Percentiles rank a stretch among this genome's conserved stretches.
Evolutionary conservation across 2,888 invertebrate species (phyloP).

Genomic region (Diloba caeruleocephala): DNA sequence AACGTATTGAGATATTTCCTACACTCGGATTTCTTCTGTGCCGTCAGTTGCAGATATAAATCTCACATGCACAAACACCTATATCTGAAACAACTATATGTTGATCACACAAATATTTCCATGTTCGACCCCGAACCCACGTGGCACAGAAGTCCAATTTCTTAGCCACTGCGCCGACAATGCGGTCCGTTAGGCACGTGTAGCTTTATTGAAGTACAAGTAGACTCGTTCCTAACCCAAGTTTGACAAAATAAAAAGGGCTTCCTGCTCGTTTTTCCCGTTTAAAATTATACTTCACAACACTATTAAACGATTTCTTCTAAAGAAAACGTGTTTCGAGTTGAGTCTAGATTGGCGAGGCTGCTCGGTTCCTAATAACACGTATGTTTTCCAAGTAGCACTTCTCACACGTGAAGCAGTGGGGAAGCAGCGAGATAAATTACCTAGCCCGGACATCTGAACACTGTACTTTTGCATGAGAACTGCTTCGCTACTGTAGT

Average conservation of each 20-base stretch:
- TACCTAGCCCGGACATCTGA: slow-evolving; percentile 65
- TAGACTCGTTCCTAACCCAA: slow-evolving; percentile 17
- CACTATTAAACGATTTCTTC: not conserved
- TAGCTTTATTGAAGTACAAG: slow-evolving; percentile 16
- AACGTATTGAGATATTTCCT: slow-evolving; percentile 25
- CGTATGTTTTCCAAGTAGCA: slow-evolving; percentile 49
- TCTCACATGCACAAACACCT: too few relatives aligned
- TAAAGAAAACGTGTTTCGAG: not conserved
- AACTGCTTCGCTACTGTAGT: slow-evolving; percentile 42
- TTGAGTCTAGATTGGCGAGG: not conserved
- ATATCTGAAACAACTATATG: too few relatives aligned
- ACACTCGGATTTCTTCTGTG: too few relatives aligned
- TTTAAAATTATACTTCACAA: too few relatives aligned
- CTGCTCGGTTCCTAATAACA: slow-evolving; percentile 5
- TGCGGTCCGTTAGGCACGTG: slow-evolving; percentile 42
- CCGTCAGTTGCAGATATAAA: too few relatives aligned
- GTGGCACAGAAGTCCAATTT: too few relatives aligned
- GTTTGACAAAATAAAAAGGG: slow-evolving; percentile 13
- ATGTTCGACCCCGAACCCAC: too few relatives aligned
- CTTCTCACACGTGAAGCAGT: slow-evolving; percentile 57
- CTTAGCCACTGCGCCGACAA: too few relatives aligned
- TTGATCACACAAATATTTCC: too few relatives aligned
- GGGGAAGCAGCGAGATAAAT: slow-evolving; percentile 58
- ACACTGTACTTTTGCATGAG: slow-evolving; percentile 58
- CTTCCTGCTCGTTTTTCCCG: slow-evolving; percentile 26